These are phyloP conservation scores for Cyanoderma ruficeps DNA, from an alignment of 2,113 vertebrate genomes.

Conservation along the genomic window DNA sequence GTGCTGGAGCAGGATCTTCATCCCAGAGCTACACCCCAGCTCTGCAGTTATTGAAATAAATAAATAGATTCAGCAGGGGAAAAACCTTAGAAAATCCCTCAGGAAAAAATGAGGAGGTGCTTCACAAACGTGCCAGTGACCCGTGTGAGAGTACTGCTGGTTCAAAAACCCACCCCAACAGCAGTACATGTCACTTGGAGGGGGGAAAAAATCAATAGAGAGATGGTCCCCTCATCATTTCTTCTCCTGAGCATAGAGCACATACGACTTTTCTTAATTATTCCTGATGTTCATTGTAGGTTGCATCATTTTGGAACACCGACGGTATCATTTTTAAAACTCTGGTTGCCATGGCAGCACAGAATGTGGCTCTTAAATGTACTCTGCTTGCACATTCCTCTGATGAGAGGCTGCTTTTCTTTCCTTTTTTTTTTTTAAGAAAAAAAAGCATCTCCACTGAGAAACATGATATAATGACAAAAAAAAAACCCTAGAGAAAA, in stretches of 20 bases:
- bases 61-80: not conserved
- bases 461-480: conserved; percentile 51
- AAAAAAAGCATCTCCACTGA: conserved; percentile 35
- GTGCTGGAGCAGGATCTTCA: not conserved
- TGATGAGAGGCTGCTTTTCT: conserved; percentile 48
- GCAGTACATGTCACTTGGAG: not conserved
- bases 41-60: not conserved
- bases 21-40: not conserved
- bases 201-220: not conserved
- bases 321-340: conserved; percentile 72
- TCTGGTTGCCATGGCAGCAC: conserved; percentile 72
- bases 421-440: not conserved
- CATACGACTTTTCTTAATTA: conserved; percentile 49
- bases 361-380: conserved; percentile 69
- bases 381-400: conserved; percentile 68
- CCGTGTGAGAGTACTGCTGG: not conserved
- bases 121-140: not conserved
- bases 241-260: not conserved
- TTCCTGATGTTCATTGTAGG: conserved; percentile 70
- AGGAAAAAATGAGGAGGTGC: not conserved
- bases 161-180: not conserved
- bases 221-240: not conserved
- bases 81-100: not conserved
- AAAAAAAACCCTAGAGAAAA: conserved; percentile 46
- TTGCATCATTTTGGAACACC: conserved; percentile 68